A percentile compares a stretch with the other conserved stretches of the same genome.
Conservation (phyloP, 2,797 vertebrate species). For the Danio kyathit region DNA sequence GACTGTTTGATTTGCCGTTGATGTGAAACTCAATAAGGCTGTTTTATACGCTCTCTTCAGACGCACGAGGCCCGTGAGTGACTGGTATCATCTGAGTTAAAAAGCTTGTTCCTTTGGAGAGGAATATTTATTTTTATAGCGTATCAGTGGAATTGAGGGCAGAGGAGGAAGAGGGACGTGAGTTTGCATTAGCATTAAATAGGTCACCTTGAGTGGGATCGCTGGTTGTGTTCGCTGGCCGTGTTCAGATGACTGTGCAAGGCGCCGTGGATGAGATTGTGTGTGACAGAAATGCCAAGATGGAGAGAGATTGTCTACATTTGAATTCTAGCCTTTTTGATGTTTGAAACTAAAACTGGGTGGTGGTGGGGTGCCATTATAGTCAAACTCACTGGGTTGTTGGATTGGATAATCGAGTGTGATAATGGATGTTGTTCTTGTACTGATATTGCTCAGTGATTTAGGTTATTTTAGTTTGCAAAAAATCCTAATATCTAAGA, state of each 20-base stretch:
- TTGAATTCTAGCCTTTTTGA: not conserved
- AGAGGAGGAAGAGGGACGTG: slow-evolving; percentile 48
- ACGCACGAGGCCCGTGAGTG: slow-evolving; percentile 9
- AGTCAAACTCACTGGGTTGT: not conserved
- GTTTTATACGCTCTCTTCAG: slow-evolving; percentile 26
- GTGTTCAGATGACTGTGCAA: slow-evolving; percentile 40
- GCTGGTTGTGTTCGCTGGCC: slow-evolving; percentile 36
- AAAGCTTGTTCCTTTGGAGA: slow-evolving; percentile 46
- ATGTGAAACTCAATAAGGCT: slow-evolving; percentile 1
- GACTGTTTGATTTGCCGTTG: slow-evolving; percentile 25
- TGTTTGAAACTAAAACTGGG: not conserved
- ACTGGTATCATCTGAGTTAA: slow-evolving; percentile 25
- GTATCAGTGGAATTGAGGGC: slow-evolving; percentile 42
- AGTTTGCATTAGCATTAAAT: slow-evolving; percentile 56
- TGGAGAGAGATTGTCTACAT: not conserved
- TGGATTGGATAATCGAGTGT: not conserved
- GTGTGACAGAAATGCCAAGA: slow-evolving; percentile 34
- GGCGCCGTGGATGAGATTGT: slow-evolving; percentile 20
- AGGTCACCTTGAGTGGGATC: slow-evolving; percentile 64
- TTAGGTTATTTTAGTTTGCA: not conserved
- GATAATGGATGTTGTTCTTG: not conserved
- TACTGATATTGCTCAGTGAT: not conserved
- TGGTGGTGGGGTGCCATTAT: not conserved
- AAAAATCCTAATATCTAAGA: not conserved
- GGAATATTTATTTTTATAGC: slow-evolving; percentile 52